These are phyloP conservation scores for Herpetotheres cachinnans DNA, from an alignment of 2,113 vertebrate genomes.

Conservation along the genomic window DNA sequence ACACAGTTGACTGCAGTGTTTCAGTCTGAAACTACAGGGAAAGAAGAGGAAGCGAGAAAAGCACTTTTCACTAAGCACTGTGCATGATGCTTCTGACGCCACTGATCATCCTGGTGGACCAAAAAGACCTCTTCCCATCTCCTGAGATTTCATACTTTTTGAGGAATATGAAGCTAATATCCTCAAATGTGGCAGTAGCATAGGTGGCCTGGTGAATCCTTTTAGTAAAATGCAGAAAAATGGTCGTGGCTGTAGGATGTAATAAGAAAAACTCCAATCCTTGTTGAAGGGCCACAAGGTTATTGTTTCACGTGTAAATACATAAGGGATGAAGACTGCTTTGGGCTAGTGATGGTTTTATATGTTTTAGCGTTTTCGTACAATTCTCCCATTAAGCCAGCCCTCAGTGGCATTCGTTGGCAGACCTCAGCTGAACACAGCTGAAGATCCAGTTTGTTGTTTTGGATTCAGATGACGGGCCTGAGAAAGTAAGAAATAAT, in stretches of 20 bases:
- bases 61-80: neutral
- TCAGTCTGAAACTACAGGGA: neutral
- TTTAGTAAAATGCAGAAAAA: neutral
- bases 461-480: neutral
- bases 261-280: neutral
- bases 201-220: neutral
- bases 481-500: neutral
- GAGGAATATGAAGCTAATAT: neutral
- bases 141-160: neutral
- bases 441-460: neutral
- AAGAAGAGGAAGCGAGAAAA: neutral
- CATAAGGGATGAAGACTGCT: neutral
- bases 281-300: neutral
- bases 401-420: neutral
- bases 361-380: neutral
- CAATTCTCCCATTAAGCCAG: neutral
- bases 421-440: neutral
- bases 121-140: neutral
- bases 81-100: neutral
- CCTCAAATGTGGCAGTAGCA: neutral
- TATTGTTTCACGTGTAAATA: neutral
- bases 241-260: neutral
- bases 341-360: neutral
- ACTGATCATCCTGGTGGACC: fast-evolving
- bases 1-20: neutral